Base-by-base conservation (phyloP, 2,113 vertebrate species). In the Lycocorax pyrrhopterus region DNA sequence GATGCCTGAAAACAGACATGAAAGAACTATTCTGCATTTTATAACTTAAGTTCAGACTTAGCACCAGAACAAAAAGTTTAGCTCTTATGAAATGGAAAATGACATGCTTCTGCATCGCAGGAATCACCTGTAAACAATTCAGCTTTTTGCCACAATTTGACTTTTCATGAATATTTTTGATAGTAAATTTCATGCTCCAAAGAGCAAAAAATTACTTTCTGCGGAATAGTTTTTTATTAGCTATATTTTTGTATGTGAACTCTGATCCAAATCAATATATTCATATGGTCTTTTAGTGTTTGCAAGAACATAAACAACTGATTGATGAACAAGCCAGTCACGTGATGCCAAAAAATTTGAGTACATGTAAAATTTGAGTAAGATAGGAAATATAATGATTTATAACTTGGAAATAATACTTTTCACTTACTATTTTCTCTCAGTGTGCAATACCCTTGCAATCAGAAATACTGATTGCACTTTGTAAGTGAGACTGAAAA, bases 121-220 rank as follows among this genome's bases (percentile, higher is more conserved):
- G 63, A 80, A 51, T 37, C 59, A 92, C 37, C 27, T 85, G 46
- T 53, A 89, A 93, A 72, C 8, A 83, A 30, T 41, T 60, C 33
- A 18, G 23, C 15, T 72, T 87, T 93, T 87, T 87, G 39, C 30
- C 37, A 82, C 41, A 64, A 72, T 75, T 67, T 77, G 10, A 85
- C 4, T 96, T 93, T 79, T 75, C 72, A 68, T 62, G 7, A 47
- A 43, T 85, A 82, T 7, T 44, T 81, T 67, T 67, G n/a, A 52
- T 58, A 84, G 15, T 41, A 94, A 90, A 83, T 93, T 49, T 87
- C 76, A 76, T 79, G 33, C 37, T 84, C 7, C 60, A 87, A 78
- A 84, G 46, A 74, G n/a, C 10, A 91, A 86, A 83, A 93, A 89
- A 85, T 87, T 92, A 74, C 39, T 85, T 95, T 85, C 60, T 75